Base-by-base conservation (phyloP, 92 coral and sea anemone species). In the Porites rus region DNA sequence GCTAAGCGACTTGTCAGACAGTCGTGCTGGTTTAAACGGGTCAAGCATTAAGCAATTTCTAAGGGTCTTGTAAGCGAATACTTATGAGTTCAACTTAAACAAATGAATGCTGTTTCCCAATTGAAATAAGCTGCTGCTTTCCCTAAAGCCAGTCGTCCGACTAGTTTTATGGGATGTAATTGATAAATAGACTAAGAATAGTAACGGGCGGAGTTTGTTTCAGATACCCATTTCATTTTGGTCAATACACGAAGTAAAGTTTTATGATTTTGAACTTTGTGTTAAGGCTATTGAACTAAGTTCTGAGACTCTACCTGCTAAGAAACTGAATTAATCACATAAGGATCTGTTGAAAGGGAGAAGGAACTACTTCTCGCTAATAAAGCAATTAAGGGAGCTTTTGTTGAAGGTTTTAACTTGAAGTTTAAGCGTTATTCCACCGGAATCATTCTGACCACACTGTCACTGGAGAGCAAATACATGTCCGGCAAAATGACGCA, bases 361-460 rank as follows among this genome's bases (percentile, higher is more conserved):
- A 1, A 79, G 51, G 20, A 7, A 65, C 46, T 20, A 16, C 25
- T 65, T 6, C 21, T 59, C 3, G 38, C 12, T 2, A 18, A 82
- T n/a, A 20, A 56, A 28, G 16, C 13, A 71, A 25, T 70, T 14
- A 71, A 74, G 8, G 68, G n/a, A 38, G n/a, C 68, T 4, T 10
- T 71, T n/a, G 5, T 14, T 81, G 60, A 16, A 69, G 77, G 46
- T 18, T 54, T 59, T 61, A 19, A 52, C 56, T 59, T 56, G 77
- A 28, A 58, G 69, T 69, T 81, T 72, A 50, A 31, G 72, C 72
- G 79, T 71, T 79, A 72, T 82, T 73, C 43, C 8, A 62, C 86
- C 86, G 80, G 72, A 74, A 20, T 61, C 69, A 11, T 73, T 51
- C 43, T 43, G 1, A 54, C 22, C 10, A 20, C 21, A 13, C 74